Evolutionary conservation across 2,113 vertebrate genomes (phyloP), one percentile per base, ranked within the genome.

Genomic region (Dipodomys merriami): DNA sequence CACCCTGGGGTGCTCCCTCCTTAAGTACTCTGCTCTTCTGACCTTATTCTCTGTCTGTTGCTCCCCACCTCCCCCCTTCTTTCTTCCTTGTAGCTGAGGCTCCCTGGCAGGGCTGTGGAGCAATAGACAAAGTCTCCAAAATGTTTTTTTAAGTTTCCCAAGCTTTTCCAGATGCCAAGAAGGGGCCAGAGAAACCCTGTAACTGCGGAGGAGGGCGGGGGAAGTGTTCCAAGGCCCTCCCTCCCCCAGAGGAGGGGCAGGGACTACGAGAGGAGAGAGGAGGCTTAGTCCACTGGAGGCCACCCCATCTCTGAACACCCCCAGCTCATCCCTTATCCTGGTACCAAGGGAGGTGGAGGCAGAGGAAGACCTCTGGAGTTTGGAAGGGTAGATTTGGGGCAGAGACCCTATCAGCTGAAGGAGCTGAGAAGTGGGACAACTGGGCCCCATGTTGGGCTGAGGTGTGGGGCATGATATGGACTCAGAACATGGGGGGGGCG

Each of bases 151-250:
- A 84, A 91, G 80, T 96, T 95, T 96, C 87, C 93, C 97, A 96
- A 97, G 96, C 95, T 97, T 97, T 97, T 97, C 97, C 96, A 97
- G 95, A 97, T 97, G 96, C 95, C 94, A 97, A 87, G 91, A 96
- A 92, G 95, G 78, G 93, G 94, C 93, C 71, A 73, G 87, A 96
- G 94, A 94, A 95, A 86, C 44, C 69, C 91, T 94, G 68, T 30
- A 86, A 89, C 69, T 79, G 39, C 46, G 29, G 85, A 67, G 68
- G 6, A 4, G 73, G 84, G 44, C n/a, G 72, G 77, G 68, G 62
- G 71, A 82, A 49, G 13, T 49, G 64, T 74, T 90, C 60, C 39
- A 74, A 85, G 64, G 72, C 80, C 67, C 9, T 29, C 49, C 15
- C 20, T 49, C 25, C 23, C 35, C 46, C 35, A 29, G 53, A 39